Evolutionary conservation across 2,113 vertebrate species (phyloP).

Genomic region (Entomyzon cyanotis): DNA sequence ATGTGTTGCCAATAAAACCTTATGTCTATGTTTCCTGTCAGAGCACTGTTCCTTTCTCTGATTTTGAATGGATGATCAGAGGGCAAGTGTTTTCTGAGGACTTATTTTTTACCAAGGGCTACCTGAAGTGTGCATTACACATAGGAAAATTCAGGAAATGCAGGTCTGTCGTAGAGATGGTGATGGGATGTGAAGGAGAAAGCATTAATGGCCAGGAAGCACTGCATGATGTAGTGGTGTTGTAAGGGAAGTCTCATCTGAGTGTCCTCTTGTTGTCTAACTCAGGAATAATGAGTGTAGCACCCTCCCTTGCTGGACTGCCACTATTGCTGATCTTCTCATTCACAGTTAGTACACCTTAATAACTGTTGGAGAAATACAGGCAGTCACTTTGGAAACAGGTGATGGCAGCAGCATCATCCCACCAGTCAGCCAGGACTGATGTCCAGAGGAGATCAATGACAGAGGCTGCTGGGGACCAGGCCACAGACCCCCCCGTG

Average conservation of each 20-base stretch:
- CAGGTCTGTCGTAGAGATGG: background rate
- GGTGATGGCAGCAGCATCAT: background rate
- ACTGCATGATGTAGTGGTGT: accelerated
- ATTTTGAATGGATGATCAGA: background rate
- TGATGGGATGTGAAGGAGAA: background rate
- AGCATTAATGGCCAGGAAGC: background rate
- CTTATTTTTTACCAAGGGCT: background rate
- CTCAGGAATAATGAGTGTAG: background rate
- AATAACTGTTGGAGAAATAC: background rate
- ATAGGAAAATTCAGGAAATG: background rate
- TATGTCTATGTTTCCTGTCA: background rate
- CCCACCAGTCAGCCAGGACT: background rate
- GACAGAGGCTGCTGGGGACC: background rate
- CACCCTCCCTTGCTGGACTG: accelerated
- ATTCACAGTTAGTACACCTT: background rate
- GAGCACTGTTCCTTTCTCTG: background rate
- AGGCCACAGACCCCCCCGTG: background rate
- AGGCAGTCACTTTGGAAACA: background rate
- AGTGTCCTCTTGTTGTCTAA: background rate
- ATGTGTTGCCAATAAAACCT: background rate
- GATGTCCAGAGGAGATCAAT: background rate
- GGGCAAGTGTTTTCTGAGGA: background rate
- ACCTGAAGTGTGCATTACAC: accelerated
- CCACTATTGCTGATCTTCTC: background rate
- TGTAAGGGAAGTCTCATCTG: background rate